Conservation (phyloP, 2,113 vertebrate genomes). For the Pelecanus crispus region DNA sequence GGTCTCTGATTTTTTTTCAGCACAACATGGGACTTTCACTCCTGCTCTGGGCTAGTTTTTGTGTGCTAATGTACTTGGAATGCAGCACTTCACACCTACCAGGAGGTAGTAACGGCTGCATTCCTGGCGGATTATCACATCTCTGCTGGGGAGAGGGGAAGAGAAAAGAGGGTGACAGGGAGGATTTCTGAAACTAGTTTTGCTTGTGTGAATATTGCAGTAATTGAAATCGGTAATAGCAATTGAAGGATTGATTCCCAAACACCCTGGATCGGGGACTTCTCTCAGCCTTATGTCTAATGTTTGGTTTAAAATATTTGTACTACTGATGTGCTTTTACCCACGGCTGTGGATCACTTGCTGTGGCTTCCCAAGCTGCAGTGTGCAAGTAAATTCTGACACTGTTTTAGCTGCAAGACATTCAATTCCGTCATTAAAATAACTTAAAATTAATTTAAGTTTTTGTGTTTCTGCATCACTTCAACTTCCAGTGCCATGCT, state of each 20-base stretch:
- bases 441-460: neutral
- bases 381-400: neutral
- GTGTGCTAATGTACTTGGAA: neutral
- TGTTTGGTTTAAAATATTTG: neutral
- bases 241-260: neutral
- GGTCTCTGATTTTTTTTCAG: neutral
- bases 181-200: neutral
- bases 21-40: neutral
- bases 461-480: neutral
- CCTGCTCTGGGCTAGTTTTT: neutral
- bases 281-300: neutral
- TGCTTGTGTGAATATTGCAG: neutral
- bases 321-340: neutral
- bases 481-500: neutral
- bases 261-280: neutral
- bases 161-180: neutral
- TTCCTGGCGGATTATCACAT: neutral
- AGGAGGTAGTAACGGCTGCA: neutral
- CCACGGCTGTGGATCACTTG: neutral
- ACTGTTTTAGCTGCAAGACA: neutral
- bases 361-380: neutral
- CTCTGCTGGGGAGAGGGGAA: neutral
- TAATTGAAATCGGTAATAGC: neutral
- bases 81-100: neutral
- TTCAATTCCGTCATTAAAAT: neutral